phyloP scores from a whole-genome alignment of 2,113 vertebrate species.

The Psilopogon haemacephalus region DNA sequence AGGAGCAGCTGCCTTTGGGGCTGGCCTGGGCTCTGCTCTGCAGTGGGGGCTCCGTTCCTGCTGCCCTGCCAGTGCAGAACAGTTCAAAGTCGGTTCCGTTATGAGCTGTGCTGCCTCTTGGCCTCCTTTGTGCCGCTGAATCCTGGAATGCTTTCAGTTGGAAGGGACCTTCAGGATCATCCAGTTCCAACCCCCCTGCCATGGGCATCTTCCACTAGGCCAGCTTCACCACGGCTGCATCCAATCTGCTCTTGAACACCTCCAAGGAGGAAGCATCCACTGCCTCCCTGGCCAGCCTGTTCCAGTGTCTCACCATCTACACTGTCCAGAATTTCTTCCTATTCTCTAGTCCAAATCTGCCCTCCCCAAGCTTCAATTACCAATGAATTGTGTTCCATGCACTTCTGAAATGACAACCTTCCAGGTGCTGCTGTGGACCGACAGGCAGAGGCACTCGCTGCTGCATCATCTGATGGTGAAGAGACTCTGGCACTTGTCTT shows the following conservation, averaged over 20 bases:
- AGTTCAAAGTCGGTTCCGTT: not conserved
- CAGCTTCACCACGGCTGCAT: too few species aligned
- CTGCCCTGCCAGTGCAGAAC: not conserved
- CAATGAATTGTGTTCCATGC: not conserved
- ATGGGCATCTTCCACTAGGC: too few species aligned
- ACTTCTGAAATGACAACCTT: fast-evolving
- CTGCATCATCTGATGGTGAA: fast-evolving
- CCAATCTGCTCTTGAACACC: too few species aligned
- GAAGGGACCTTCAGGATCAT: too few species aligned
- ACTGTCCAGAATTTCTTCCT: too few species aligned
- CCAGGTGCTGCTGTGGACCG: fast-evolving
- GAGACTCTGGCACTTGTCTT: fast-evolving
- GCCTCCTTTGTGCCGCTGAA: not conserved
- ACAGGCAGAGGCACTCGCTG: not conserved
- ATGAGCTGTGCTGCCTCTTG: not conserved
- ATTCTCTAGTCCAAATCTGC: too few species aligned
- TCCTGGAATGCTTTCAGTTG: too few species aligned
- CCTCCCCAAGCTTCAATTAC: not conserved
- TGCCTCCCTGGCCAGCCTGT: too few species aligned
- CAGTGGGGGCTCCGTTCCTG: not conserved
- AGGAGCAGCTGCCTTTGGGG: conserved; percentile 51
- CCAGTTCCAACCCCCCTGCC: too few species aligned
- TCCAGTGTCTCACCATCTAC: too few species aligned
- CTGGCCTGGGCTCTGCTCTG: not conserved
- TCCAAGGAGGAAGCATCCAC: too few species aligned